A percentile compares a stretch with the other conserved stretches of the same genome.
Conservation (phyloP, 2,797 vertebrate genomes). For the Falco berigora region DNA sequence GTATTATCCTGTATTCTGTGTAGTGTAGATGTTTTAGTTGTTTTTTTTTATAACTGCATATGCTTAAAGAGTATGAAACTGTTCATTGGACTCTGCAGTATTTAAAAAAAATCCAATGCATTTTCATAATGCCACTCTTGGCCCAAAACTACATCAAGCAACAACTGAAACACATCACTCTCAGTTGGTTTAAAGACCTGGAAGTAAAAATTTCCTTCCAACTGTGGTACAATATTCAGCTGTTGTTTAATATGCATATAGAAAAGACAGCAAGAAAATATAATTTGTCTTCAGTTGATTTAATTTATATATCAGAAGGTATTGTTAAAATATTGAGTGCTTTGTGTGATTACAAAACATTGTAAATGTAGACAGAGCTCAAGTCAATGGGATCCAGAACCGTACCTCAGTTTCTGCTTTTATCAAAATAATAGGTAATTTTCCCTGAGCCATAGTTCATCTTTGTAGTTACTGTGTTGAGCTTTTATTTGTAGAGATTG, state of each 20-base stretch:
- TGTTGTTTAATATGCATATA: background rate
- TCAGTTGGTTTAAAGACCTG: background rate
- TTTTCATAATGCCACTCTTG: background rate
- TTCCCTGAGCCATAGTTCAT: background rate
- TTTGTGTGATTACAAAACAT: background rate
- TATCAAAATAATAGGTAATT: background rate
- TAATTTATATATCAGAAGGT: background rate
- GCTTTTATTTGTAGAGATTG: conserved; percentile 39
- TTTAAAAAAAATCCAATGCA: fast-evolving
- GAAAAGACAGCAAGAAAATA: background rate
- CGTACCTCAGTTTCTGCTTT: background rate
- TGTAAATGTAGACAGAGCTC: background rate
- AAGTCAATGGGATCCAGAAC: background rate
- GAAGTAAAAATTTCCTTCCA: background rate
- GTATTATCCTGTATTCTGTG: background rate
- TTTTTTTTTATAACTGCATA: background rate
- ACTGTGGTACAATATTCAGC: background rate
- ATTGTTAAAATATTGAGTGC: background rate
- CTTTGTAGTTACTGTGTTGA: background rate
- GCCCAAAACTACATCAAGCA: background rate
- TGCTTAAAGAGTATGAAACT: background rate
- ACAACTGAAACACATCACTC: background rate
- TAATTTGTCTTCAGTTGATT: background rate
- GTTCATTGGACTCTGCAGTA: background rate
- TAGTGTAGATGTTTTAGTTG: background rate